Percentiles rank a stretch among this genome's conserved stretches.
Evolutionary conservation across 2,888 invertebrate genomes (phyloP).

Genomic region (Drosophila helvetica): DNA sequence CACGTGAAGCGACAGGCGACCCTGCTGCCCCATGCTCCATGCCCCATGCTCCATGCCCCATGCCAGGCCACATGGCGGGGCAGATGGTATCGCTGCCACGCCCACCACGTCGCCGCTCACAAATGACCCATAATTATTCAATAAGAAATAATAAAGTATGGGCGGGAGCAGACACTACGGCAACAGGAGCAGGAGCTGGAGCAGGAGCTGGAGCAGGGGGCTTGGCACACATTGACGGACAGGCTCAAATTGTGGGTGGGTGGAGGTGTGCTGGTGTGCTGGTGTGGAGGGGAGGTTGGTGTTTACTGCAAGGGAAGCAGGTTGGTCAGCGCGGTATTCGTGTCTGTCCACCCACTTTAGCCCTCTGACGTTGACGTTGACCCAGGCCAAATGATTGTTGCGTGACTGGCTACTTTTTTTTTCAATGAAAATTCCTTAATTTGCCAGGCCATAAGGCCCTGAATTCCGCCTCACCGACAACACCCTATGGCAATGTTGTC

Average conservation of each 20-base stretch:
- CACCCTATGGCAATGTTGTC: slow-evolving; percentile 60
- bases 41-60: too few relatives aligned
- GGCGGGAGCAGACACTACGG: background rate
- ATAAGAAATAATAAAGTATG: slow-evolving; percentile 81
- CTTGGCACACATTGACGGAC: slow-evolving; percentile 61
- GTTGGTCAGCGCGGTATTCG: slow-evolving; percentile 5
- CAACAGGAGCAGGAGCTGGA: too few relatives aligned
- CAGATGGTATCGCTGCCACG: slow-evolving; percentile 58
- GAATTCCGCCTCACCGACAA: background rate
- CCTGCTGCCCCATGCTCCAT: background rate
- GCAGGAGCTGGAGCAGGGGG: background rate
- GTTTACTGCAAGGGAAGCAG: background rate
- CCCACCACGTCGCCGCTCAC: slow-evolving; percentile 55
- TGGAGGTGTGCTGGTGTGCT: too few relatives aligned
- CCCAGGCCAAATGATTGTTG: slow-evolving; percentile 75
- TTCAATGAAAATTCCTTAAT: slow-evolving; percentile 73
- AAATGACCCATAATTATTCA: slow-evolving; percentile 83
- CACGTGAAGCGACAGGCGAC: slow-evolving; percentile 64
- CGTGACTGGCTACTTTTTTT: slow-evolving; percentile 79
- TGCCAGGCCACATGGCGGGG: slow-evolving; percentile 14
- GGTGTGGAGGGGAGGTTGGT: too few relatives aligned
- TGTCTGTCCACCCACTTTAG: slow-evolving; percentile 18
- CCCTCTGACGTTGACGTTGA: slow-evolving; percentile 19
- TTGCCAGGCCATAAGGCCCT: slow-evolving; percentile 55
- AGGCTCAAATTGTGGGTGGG: slow-evolving; percentile 23